Evolutionary conservation across 2,888 invertebrate genomes (phyloP).

Genomic region (Junonia oenone): DNA sequence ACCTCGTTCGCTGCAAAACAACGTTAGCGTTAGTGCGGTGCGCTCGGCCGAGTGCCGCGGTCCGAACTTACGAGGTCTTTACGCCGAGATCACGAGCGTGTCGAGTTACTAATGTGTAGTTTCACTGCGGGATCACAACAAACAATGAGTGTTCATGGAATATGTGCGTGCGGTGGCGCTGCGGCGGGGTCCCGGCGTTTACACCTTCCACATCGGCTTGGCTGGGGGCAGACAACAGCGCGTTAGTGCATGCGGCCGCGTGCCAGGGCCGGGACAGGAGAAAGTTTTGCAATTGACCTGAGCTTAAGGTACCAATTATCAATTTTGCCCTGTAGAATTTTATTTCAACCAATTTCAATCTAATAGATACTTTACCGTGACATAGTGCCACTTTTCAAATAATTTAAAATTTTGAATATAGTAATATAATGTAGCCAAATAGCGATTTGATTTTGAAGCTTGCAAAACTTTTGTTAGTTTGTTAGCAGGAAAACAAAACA

Average conservation of each 20-base stretch:
- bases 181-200: constrained; percentile 62
- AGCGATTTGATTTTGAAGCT: constrained; percentile 44
- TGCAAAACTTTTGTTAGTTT: constrained; percentile 65
- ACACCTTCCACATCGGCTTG: constrained; percentile 72
- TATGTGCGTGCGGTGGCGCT: constrained; percentile 71
- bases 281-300: constrained; percentile 45
- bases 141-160: constrained; percentile 79
- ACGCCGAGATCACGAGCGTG: constrained; percentile 74
- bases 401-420: constrained; percentile 3
- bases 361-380: constrained; percentile 1
- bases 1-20: constrained; percentile 85
- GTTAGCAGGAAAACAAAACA: constrained; percentile 46
- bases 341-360: background rate
- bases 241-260: constrained; percentile 66
- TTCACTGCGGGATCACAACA: constrained; percentile 79
- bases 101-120: constrained; percentile 70
- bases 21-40: constrained; percentile 65
- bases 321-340: constrained; percentile 2
- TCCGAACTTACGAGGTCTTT: constrained; percentile 67
- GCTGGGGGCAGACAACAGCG: constrained; percentile 72
- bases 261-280: constrained; percentile 26
- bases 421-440: constrained; percentile 32
- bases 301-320: background rate
- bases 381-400: constrained; percentile 14
- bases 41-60: constrained; percentile 58